Conservation (phyloP, 2,888 invertebrate genomes). For the Rosalia funebris region DNA sequence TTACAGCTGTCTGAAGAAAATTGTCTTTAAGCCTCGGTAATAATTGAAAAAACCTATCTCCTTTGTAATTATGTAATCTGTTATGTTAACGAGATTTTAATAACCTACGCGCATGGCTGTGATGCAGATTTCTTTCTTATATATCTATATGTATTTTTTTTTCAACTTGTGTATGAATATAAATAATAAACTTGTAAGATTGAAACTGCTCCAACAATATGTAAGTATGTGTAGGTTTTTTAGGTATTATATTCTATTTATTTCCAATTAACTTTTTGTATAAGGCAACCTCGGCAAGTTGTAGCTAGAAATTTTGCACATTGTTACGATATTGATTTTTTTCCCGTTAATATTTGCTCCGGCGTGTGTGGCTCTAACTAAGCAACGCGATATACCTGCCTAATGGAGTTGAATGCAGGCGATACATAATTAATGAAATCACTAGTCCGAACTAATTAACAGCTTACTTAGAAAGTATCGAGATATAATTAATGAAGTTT, state of each 20-base stretch:
- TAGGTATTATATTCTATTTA: not conserved
- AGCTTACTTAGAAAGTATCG: too few relatives aligned
- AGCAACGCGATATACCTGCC: too few relatives aligned
- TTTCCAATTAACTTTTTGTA: conserved; percentile 12
- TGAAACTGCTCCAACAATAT: not conserved
- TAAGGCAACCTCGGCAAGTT: not conserved
- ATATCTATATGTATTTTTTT: not conserved
- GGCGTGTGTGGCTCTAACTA: too few relatives aligned
- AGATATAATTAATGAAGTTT: too few relatives aligned
- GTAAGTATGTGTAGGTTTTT: not conserved
- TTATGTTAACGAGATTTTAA: conserved; percentile 2
- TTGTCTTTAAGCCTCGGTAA: not conserved
- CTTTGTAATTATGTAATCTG: not conserved
- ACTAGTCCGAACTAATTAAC: too few relatives aligned
- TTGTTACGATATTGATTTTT: not conserved
- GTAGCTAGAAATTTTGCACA: not conserved
- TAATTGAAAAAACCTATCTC: not conserved
- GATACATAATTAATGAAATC: too few relatives aligned
- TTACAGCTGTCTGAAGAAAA: not conserved
- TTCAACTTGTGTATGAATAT: not conserved
- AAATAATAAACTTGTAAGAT: conserved; percentile 1
- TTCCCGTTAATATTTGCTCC: not conserved
- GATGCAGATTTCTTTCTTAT: not conserved
- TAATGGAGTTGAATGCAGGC: too few relatives aligned
- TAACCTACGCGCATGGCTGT: not conserved